Base-by-base conservation (phyloP, 2,888 invertebrate species). In the Caenorhabditis sinica region DNA sequence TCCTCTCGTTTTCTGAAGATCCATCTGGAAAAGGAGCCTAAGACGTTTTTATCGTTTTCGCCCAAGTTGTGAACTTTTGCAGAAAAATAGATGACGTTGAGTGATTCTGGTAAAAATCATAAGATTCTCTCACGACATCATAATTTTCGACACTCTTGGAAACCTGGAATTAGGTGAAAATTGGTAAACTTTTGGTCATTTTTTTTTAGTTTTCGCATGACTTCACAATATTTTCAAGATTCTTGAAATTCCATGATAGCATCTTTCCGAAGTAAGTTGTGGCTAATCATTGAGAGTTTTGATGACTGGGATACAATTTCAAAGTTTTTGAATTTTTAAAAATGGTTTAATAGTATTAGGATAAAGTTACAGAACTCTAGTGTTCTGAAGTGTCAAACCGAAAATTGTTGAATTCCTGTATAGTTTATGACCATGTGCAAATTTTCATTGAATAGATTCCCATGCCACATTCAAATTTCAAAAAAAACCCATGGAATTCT, bases 181-280 rank as follows among this genome's bases (percentile, higher is more conserved):
- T 60, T 60, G n/a, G 33, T 17, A 17, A 20, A 23, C 6, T 51
- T 36, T 49, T 43, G 51, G 15, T 43, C 28, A 28, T 60, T 71
- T 71, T 33, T 49, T 23, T 49, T 61, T n/a, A n/a, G n/a, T n/a
- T n/a, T 43, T 63, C 63, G 40, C 63, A 43, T 63, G 63, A 63
- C 63, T 63, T n/a, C 3, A 25, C 17, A 45, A 45, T 40, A 20
- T 58, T 53, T 23, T 0, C 23, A 9, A 53, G 17, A 45, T 17
- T 4, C n/a, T 25, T 53, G 53, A 53, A 2, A 23, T 51, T 17
- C 13, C 2, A 4, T 13, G 13, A n/a, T n/a, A n/a, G n/a, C n/a
- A n/a, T n/a, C n/a, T n/a, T n/a, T n/a, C n/a, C n/a, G n/a, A n/a
- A n/a, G n/a, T n/a, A n/a, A n/a, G n/a, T n/a, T n/a, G n/a, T n/a